These are phyloP conservation scores for Noctuana brunneofusca DNA, from an alignment of 2,888 invertebrate species.

Conservation along the genomic window DNA sequence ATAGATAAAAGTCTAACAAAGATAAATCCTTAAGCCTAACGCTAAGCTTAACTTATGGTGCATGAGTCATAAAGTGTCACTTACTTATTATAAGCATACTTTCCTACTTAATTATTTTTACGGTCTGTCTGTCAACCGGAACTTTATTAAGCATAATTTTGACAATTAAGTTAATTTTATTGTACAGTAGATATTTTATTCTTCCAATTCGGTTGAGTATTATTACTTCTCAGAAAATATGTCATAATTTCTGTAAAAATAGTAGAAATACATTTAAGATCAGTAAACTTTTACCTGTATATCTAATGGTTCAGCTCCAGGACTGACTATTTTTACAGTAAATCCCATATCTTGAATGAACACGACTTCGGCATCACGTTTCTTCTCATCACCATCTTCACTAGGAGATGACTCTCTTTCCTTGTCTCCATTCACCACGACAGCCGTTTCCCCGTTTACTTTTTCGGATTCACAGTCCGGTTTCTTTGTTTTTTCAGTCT, in stretches of 20 bases:
- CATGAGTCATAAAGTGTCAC: background rate
- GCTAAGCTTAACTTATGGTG: background rate
- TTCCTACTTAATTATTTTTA: background rate
- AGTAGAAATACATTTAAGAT: background rate
- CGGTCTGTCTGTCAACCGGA: background rate
- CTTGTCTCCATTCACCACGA: constrained; percentile 69
- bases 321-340: constrained; percentile 96
- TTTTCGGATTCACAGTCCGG: constrained; percentile 53
- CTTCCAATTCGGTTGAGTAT: no score
- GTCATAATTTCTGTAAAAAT: background rate
- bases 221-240: background rate
- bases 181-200: no score
- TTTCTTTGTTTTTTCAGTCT: constrained; percentile 49
- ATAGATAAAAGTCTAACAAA: no score
- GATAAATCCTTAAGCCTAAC: background rate
- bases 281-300: constrained; percentile 88
- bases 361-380: constrained; percentile 90
- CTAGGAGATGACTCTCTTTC: constrained; percentile 74
- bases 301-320: constrained; percentile 95
- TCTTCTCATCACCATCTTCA: constrained; percentile 82
- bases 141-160: background rate
- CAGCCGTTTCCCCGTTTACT: constrained; percentile 58
- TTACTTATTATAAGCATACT: background rate
- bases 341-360: constrained; percentile 96
- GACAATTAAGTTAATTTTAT: background rate